These are phyloP conservation scores for Pterocles gutturalis DNA, from an alignment of 2,113 vertebrate species.

Conservation along the genomic window DNA sequence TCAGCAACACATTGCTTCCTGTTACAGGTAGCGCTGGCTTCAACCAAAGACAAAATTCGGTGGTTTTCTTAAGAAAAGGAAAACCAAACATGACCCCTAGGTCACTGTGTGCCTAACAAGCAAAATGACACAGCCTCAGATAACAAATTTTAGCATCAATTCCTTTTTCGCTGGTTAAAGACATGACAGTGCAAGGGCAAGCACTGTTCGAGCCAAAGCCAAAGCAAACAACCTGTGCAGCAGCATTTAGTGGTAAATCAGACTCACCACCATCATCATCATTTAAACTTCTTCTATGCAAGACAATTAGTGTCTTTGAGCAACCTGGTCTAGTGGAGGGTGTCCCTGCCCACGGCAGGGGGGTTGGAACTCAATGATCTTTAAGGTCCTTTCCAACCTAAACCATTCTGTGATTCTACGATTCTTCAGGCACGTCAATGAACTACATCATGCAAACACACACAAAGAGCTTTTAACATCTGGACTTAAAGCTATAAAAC, in stretches of 20 bases:
- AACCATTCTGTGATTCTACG: no score
- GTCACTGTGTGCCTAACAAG: not conserved
- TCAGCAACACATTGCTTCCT: not conserved
- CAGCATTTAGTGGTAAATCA: not conserved
- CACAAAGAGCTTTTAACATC: not conserved
- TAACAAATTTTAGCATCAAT: not conserved
- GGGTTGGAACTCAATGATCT: no score
- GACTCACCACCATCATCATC: not conserved
- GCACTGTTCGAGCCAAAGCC: not conserved
- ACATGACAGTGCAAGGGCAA: not conserved
- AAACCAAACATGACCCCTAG: fast-evolving
- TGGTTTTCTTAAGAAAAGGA: not conserved
- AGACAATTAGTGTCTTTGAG: not conserved
- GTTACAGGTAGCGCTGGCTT: not conserved
- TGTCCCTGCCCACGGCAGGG: no score
- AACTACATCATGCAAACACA: not conserved
- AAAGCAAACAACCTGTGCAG: not conserved
- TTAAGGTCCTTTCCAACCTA: no score
- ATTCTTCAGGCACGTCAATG: fast-evolving
- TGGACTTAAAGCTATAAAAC: not conserved
- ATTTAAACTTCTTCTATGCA: not conserved
- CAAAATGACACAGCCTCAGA: fast-evolving
- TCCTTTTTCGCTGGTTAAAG: not conserved
- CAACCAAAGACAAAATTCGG: not conserved
- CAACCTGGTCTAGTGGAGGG: no score